Base-by-base conservation (phyloP, 2,888 invertebrate genomes). In the Uropetala carovei region DNA sequence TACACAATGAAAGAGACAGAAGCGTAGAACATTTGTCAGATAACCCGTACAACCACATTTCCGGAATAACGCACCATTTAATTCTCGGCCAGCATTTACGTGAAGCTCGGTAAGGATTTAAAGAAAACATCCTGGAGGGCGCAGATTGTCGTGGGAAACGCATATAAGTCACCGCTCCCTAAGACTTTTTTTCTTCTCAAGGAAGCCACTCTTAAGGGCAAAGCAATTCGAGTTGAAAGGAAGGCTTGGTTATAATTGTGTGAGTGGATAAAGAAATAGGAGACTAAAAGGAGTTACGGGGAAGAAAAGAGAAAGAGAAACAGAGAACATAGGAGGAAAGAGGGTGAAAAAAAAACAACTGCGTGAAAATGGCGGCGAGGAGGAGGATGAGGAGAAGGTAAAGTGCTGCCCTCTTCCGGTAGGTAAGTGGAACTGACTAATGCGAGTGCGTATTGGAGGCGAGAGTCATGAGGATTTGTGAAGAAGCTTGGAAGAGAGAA, bases 391-490 rank as follows among this genome's bases (percentile, higher is more conserved):
- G 56, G 30, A 18, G 56, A 56, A 57, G 18, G 56, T 18, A 84
- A 57, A 85, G 85, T 58, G 58, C 57, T 85, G 56, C 58, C 58
- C 85, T 85, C 85, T 85, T 58, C 57, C 56, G n/a, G 85, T 13
- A 85, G 85, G 57, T 9, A 14, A 85, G 85, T 57, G 83, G 83
- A 56, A 56, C 83, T 56, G 64, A 18, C 64, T 64, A 56, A 83
- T 16, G 83, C n/a, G 43, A 82, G 82, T 82, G 57, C 16, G 84
- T 57, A 18, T 18, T 11, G 43, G 83, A 14, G 56, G 56, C 16
- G 18, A 7, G 84, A 84, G 16, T 0, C 3, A 7, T 2, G 75
- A 75, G 0, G 43, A 5, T n/a, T n/a, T n/a, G 43, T 3, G 27
- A 22, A 18, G n/a, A n/a, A 22, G 27, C 4, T n/a, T 43, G 43